A percentile compares a stretch with the other conserved stretches of the same genome.
phyloP scores from a whole-genome alignment of 2,888 invertebrate species.

The Nemotelus nigrinus region DNA sequence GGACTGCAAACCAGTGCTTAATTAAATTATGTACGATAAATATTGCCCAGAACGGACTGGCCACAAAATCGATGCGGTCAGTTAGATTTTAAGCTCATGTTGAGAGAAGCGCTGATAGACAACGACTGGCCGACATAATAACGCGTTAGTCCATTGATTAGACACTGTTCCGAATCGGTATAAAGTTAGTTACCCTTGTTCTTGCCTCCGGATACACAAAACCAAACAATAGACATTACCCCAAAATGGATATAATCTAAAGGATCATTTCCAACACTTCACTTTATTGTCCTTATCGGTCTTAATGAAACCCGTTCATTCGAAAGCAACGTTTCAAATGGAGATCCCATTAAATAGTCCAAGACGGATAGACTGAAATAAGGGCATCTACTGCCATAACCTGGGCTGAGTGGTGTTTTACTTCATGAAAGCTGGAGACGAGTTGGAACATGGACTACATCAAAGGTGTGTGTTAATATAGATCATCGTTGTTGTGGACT shows the following conservation, averaged over 20 bases:
- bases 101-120: neutral
- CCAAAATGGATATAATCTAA: neutral
- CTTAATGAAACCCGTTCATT: constrained; percentile 4
- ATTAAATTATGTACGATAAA: neutral
- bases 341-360: neutral
- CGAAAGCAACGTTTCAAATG: neutral
- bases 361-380: no score
- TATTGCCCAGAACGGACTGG: neutral
- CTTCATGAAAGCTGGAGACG: neutral
- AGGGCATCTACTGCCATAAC: no score
- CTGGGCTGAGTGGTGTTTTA: neutral
- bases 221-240: constrained; percentile 4
- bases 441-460: constrained; percentile 27
- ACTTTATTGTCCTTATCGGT: neutral
- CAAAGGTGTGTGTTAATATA: constrained; percentile 16
- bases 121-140: neutral
- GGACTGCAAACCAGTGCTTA: neutral
- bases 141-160: constrained; percentile 28
- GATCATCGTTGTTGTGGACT: neutral
- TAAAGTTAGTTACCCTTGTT: constrained; percentile 10
- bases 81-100: constrained; percentile 8
- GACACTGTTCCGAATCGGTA: neutral
- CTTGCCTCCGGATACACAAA: neutral
- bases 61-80: constrained; percentile 7
- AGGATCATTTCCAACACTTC: neutral